These are phyloP conservation scores for Metopolophium dirhodum DNA, from an alignment of 1,140 invertebrate genomes.

Conservation along the genomic window DNA sequence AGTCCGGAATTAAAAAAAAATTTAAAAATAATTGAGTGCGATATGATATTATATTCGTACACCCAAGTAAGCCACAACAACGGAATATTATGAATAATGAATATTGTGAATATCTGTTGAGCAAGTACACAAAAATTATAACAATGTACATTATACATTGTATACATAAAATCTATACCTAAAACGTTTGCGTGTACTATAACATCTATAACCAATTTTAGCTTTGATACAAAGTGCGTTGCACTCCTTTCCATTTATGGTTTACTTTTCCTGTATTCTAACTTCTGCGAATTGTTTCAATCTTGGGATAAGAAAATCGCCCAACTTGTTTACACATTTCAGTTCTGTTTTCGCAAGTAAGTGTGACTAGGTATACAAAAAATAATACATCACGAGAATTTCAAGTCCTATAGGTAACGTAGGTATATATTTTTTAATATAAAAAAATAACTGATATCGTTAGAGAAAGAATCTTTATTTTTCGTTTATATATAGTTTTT, in stretches of 20 bases:
- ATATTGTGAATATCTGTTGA: too few species aligned
- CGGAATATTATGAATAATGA: too few species aligned
- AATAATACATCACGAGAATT: background rate
- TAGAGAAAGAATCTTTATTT: too few species aligned
- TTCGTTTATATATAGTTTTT: too few species aligned
- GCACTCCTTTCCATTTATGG: background rate
- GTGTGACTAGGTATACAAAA: background rate
- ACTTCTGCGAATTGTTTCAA: background rate
- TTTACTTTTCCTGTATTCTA: background rate
- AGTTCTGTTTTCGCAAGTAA: background rate
- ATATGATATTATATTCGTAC: background rate
- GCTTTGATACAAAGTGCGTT: background rate
- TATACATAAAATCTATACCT: background rate
- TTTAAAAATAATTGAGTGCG: too few species aligned
- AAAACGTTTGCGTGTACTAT: background rate
- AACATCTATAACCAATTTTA: background rate
- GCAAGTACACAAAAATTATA: too few species aligned
- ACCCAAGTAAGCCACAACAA: background rate
- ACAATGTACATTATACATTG: too few species aligned
- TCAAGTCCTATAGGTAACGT: background rate
- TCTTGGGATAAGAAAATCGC: background rate
- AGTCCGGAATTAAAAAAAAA: background rate
- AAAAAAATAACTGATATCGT: too few species aligned
- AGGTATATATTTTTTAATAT: too few species aligned
- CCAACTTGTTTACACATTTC: background rate